Base-by-base conservation (phyloP, 2,113 vertebrate genomes). In the Crypturellus undulatus region DNA sequence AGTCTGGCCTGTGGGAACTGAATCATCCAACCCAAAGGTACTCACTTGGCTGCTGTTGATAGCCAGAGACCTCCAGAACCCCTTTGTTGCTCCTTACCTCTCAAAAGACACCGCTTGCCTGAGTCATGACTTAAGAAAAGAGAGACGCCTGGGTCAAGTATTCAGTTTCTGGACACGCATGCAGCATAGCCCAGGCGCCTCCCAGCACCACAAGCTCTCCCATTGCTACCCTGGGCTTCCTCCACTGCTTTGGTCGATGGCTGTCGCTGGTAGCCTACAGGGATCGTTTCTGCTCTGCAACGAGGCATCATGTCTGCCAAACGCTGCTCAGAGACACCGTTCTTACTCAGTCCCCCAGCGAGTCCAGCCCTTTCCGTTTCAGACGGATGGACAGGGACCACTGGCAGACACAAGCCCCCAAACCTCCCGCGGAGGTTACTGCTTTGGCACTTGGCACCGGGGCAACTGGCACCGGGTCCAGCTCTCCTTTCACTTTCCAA, bases 251-350 rank as follows among this genome's bases (percentile, higher is more conserved):
- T 4, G 4, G 14, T 2, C 3, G 2, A n/a, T 0, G 0, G 51
- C 30, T 45, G 58, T n/a, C 1, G 0, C 70, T 45, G 30, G 19
- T 62, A 52, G 52, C 25, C 62, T 0, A 0, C 4, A 0, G 52
- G 38, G 40, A 84, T 25, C 34, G 22, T 28, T 67, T 38, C 32
- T 47, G 26, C 7, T 36, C 56, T 34, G 32, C 32, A 34, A 34
- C 19, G 21, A 34, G 58, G 32, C 58, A 34, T 11, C 18, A 20
- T 11, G 32, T 34, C 16, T 34, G 32, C 21, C 6, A 9, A 16
- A 45, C 9, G 8, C 42, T 24, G 47, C 47, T 20, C 58, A 60
- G 32, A 21, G 58, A 19, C 19, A 3, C 19, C 11, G 10, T 22
- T 12, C 58, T 13, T 34, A 7, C 56, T 59, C 19, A 30, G 17